Percentiles rank a stretch among this genome's conserved stretches.
Conservation (phyloP, 1,140 invertebrate species). For the Eupeodes corollae region DNA sequence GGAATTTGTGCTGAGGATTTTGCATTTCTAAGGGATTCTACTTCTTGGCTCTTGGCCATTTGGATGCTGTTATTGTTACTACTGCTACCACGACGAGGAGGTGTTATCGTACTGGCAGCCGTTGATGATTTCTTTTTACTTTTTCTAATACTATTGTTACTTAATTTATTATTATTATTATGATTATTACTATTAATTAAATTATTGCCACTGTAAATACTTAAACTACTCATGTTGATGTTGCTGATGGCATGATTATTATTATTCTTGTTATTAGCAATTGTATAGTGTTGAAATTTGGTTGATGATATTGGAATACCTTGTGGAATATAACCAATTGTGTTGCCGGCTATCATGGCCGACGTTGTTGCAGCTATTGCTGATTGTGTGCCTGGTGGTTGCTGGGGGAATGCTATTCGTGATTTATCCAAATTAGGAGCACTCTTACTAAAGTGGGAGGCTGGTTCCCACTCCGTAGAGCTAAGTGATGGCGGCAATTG, state of each 20-base stretch:
- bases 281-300: slow-evolving; percentile 2
- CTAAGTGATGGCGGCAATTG: slow-evolving; percentile 38
- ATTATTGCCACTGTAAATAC: slow-evolving; percentile 3
- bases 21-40: no score
- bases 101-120: no score
- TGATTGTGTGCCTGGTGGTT: slow-evolving; percentile 6
- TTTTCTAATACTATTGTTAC: not conserved
- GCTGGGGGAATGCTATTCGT: slow-evolving; percentile 24
- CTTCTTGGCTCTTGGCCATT: no score
- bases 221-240: slow-evolving; percentile 4
- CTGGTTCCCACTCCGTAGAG: slow-evolving; percentile 34
- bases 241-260: slow-evolving; percentile 8
- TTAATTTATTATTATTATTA: not conserved
- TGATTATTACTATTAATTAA: not conserved
- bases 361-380: slow-evolving; percentile 10
- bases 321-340: not conserved
- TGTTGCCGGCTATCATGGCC: not conserved
- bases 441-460: slow-evolving; percentile 45
- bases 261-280: slow-evolving; percentile 10
- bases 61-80: no score
- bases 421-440: slow-evolving; percentile 77
- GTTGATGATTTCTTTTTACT: not conserved
- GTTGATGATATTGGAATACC: slow-evolving; percentile 2
- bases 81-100: no score
- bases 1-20: no score